A percentile compares a stretch with the other conserved stretches of the same genome.
Conservation (phyloP, 2,888 invertebrate genomes). For the Chrysolina oricalcia region DNA sequence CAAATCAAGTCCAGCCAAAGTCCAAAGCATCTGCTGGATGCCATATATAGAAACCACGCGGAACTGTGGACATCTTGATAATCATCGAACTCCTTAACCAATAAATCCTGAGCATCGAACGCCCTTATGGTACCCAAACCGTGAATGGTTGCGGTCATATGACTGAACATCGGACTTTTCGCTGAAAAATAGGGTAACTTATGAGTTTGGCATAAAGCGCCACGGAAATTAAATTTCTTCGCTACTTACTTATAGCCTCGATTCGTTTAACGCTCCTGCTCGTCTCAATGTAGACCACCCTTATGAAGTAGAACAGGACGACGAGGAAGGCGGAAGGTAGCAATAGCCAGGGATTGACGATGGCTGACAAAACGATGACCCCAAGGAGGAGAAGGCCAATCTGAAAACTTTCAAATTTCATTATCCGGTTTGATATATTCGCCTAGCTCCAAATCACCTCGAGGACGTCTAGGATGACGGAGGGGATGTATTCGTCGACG, state of each 20-base stretch:
- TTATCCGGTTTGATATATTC: conserved; percentile 7
- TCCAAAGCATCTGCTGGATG: conserved; percentile 81
- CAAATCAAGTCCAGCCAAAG: conserved; percentile 82
- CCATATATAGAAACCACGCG: conserved; percentile 81
- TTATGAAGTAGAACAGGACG: conserved; percentile 78
- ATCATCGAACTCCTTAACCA: conserved; percentile 78
- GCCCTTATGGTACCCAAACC: conserved; percentile 86
- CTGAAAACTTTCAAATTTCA: conserved; percentile 55
- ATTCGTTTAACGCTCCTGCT: conserved; percentile 83
- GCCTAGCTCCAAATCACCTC: conserved; percentile 59
- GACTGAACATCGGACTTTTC: conserved; percentile 85
- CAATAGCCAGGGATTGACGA: conserved; percentile 82
- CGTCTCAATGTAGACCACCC: conserved; percentile 82
- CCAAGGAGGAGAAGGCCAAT: conserved; percentile 77
- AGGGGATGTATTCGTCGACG: conserved; percentile 78
- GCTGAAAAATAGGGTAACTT: conserved; percentile 72
- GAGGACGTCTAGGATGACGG: conserved; percentile 66
- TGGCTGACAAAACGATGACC: conserved; percentile 80
- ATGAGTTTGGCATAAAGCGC: not conserved
- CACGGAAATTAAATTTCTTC: conserved; percentile 7
- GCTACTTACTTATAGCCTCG: conserved; percentile 78
- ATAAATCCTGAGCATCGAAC: conserved; percentile 77
- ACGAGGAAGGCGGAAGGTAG: conserved; percentile 79
- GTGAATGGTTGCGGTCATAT: conserved; percentile 83
- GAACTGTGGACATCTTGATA: conserved; percentile 81